Conservation (phyloP, 2,113 vertebrate species). For the Vulpes vulpes region DNA sequence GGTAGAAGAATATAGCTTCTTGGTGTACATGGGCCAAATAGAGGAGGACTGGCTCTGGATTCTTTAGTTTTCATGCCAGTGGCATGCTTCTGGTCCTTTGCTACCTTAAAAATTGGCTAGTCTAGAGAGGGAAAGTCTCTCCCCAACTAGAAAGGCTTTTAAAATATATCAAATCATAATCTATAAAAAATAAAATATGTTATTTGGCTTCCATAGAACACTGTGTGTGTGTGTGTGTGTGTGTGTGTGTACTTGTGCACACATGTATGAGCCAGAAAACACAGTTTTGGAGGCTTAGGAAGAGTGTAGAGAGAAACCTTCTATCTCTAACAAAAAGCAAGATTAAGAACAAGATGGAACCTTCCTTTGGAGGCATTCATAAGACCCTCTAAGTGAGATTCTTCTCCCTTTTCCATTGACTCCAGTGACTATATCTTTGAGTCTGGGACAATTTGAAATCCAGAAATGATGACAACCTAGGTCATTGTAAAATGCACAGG, state of each 20-base stretch:
- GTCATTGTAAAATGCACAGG: neutral
- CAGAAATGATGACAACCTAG: neutral
- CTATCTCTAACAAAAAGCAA: neutral
- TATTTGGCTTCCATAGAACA: neutral
- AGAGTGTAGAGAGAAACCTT: neutral
- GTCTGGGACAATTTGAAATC: neutral
- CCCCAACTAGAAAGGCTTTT: neutral
- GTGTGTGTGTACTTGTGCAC: too few species aligned
- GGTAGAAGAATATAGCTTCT: neutral
- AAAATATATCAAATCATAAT: neutral
- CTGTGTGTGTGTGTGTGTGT: accelerated
- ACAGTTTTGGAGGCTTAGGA: neutral
- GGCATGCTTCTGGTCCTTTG: neutral
- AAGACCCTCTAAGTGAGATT: neutral
- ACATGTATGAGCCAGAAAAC: neutral
- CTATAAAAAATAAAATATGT: neutral
- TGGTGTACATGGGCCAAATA: neutral
- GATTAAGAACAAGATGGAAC: neutral
- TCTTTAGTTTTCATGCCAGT: neutral
- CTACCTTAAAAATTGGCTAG: neutral
- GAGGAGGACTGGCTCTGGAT: neutral
- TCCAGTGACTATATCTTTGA: neutral
- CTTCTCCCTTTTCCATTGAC: neutral
- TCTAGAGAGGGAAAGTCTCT: neutral
- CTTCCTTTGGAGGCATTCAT: neutral